phyloP scores from a whole-genome alignment of 2,797 vertebrate species.

The Pelobates cultripes region DNA sequence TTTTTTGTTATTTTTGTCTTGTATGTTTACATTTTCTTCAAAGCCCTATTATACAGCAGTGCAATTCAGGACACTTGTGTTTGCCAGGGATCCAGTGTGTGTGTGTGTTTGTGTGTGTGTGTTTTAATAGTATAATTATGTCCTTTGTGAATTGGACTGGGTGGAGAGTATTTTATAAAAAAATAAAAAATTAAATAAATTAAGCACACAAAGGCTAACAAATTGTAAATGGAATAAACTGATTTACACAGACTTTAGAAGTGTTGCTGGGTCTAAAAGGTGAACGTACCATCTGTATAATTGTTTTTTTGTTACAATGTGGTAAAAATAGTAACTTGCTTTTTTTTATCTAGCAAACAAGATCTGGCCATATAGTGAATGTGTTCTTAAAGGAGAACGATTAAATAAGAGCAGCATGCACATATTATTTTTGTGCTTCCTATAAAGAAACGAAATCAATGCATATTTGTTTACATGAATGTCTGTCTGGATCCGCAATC shows the following conservation, averaged over 20 bases:
- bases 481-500: conserved; percentile 53
- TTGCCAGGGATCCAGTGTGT: no score
- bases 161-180: no score
- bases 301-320: conserved; percentile 26
- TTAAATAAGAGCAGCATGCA: not conserved
- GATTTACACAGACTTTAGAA: not conserved
- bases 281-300: conserved; percentile 40
- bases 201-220: no score
- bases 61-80: no score
- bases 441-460: conserved; percentile 9
- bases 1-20: no score
- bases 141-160: no score
- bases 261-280: conserved; percentile 40
- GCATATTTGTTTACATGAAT: conserved; percentile 14
- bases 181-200: no score
- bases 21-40: no score
- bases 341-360: not conserved
- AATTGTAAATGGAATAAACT: not conserved
- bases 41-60: no score
- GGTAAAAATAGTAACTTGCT: not conserved
- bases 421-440: not conserved
- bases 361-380: not conserved
- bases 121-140: no score
- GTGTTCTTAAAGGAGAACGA: not conserved
- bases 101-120: no score